These are phyloP conservation scores for Punctoribates punctum DNA, from an alignment of 2,888 invertebrate species.

Conservation along the genomic window DNA sequence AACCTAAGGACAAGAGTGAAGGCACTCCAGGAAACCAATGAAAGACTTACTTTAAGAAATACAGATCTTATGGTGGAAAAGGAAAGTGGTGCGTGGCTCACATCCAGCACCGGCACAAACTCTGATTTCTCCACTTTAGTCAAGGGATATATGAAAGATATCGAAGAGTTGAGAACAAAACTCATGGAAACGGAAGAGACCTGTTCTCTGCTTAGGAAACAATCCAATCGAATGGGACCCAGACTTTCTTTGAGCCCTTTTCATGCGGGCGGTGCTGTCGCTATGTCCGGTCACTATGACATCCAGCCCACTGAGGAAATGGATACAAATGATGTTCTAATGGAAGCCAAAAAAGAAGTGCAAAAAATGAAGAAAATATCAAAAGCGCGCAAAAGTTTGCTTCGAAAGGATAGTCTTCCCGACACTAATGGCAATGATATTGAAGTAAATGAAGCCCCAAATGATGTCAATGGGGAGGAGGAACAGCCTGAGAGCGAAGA, in stretches of 20 bases:
- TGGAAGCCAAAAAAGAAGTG: conserved; percentile 74
- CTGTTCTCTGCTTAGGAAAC: conserved; percentile 66
- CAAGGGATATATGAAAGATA: conserved; percentile 80
- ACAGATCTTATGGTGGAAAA: conserved; percentile 75
- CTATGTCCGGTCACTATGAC: conserved; percentile 49
- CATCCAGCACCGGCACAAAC: conserved; percentile 56
- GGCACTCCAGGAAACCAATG: conserved; percentile 90
- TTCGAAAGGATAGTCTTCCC: not conserved
- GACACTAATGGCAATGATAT: conserved; percentile 38
- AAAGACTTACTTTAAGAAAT: conserved; percentile 76
- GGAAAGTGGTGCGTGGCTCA: conserved; percentile 65
- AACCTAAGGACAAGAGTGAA: conserved; percentile 82
- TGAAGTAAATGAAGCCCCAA: conserved; percentile 43
- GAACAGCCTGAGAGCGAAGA: conserved; percentile 56
- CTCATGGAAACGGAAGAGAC: conserved; percentile 79
- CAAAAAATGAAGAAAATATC: conserved; percentile 52
- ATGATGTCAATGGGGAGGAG: conserved; percentile 57
- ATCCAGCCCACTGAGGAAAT: conserved; percentile 47
- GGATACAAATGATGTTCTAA: conserved; percentile 59
- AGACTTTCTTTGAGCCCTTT: conserved; percentile 48
- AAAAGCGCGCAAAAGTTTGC: conserved; percentile 6
- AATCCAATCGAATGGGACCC: conserved; percentile 50
- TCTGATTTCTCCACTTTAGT: conserved; percentile 62
- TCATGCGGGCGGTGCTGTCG: conserved; percentile 42
- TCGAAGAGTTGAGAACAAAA: conserved; percentile 80